These are phyloP conservation scores for Papilio demoleus DNA, from an alignment of 2,888 invertebrate species.

Conservation along the genomic window DNA sequence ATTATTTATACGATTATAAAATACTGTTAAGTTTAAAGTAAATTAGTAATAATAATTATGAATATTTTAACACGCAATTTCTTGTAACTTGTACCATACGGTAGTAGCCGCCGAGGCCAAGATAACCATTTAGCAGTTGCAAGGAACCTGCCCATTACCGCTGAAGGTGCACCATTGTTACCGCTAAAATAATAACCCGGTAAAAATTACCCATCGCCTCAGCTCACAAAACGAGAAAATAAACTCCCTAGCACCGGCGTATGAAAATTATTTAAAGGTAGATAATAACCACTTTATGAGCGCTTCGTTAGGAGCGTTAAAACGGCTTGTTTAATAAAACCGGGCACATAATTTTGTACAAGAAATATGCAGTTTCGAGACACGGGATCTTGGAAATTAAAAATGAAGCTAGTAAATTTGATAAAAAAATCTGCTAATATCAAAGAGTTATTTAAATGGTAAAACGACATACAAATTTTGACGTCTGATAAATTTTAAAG, in stretches of 20 bases:
- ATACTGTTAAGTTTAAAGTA: not conserved
- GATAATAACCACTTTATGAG: slow-evolving; percentile 33
- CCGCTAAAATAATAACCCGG: slow-evolving; percentile 71
- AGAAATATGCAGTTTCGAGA: not conserved
- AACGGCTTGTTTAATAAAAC: slow-evolving; percentile 7
- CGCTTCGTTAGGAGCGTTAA: slow-evolving; percentile 38
- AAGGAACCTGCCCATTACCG: slow-evolving; percentile 74
- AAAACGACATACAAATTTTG: too few species aligned
- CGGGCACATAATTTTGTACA: not conserved
- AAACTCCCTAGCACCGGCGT: slow-evolving; percentile 43
- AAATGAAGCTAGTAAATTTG: too few species aligned
- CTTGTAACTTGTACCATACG: slow-evolving; percentile 50
- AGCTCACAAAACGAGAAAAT: slow-evolving; percentile 45
- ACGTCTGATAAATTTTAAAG: too few species aligned
- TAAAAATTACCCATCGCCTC: slow-evolving; percentile 61
- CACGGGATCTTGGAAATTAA: not conserved
- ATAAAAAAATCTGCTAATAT: too few species aligned
- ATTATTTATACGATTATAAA: not conserved
- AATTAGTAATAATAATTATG: not conserved
- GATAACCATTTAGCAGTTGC: slow-evolving; percentile 80
- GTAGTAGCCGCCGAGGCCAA: slow-evolving; percentile 67
- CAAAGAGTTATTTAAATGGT: too few species aligned
- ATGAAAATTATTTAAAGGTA: slow-evolving; percentile 43
- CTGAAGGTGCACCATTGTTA: slow-evolving; percentile 68
- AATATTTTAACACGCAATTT: slow-evolving; percentile 24